A percentile compares a stretch with the other conserved stretches of the same genome.
phyloP scores from a whole-genome alignment of 2,888 invertebrate species.

The Eledona agricola region DNA sequence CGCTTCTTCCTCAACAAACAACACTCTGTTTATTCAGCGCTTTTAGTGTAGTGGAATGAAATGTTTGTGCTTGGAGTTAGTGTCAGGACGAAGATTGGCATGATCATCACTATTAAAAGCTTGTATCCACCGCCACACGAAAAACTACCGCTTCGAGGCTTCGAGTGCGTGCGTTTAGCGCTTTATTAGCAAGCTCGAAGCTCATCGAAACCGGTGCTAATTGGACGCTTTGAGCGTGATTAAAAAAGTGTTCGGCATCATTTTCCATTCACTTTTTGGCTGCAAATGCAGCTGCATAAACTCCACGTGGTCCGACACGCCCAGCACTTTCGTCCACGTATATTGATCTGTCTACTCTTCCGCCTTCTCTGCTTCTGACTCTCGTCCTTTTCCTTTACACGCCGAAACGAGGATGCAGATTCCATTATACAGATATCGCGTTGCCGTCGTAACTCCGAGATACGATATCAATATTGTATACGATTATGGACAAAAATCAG shows the following conservation, averaged over 20 bases:
- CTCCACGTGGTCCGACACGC: slow-evolving; percentile 19
- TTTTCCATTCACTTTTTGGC: too few relatives aligned
- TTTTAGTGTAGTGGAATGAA: slow-evolving; percentile 22
- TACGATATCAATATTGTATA: slow-evolving; percentile 3
- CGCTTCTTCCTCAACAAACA: slow-evolving; percentile 11
- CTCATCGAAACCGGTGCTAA: too few relatives aligned
- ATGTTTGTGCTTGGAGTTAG: slow-evolving; percentile 11
- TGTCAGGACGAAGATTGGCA: slow-evolving; percentile 8
- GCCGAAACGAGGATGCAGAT: slow-evolving; percentile 5
- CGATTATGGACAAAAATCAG: slow-evolving; percentile 2
- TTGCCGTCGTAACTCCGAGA: neutral
- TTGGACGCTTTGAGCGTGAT: too few relatives aligned
- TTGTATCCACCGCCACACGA: too few relatives aligned
- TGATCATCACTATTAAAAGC: slow-evolving; percentile 2
- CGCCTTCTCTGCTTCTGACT: slow-evolving; percentile 16
- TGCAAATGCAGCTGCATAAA: neutral
- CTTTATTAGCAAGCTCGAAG: too few relatives aligned
- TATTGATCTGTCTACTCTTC: slow-evolving; percentile 51
- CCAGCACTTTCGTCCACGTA: slow-evolving; percentile 40
- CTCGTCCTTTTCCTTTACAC: slow-evolving; percentile 20
- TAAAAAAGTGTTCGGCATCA: too few relatives aligned
- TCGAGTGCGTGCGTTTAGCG: too few relatives aligned
- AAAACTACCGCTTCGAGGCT: too few relatives aligned
- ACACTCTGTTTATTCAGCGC: slow-evolving; percentile 16
- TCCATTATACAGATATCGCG: neutral